Base-by-base conservation (phyloP, 2,113 vertebrate species). In the Phylloscopus trochiloides region DNA sequence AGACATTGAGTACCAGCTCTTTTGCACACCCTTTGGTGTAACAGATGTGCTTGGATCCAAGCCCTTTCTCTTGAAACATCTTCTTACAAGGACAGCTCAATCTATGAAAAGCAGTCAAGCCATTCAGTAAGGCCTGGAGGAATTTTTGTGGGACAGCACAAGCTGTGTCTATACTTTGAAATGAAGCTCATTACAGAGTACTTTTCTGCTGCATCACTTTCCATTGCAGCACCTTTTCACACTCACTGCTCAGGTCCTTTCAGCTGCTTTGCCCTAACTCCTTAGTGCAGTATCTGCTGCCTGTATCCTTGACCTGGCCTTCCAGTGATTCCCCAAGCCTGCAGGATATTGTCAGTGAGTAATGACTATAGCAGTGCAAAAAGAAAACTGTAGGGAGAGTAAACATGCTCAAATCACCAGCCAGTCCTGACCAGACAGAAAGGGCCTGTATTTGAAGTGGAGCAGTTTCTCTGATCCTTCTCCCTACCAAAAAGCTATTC, bases 261-360 rank as follows among this genome's bases (percentile, higher is more conserved):
- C 65, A 55, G n/a, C 47, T 32, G 26, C 52, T 90, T 87, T 82
- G 28, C 34, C 67, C 66, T 48, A 17, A 29, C 40, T 48, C 76
- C 31, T 92, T 61, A 59, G 31, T 47, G 42, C 50, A 74, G 13
- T 7, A 21, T 63, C 50, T 66, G 50, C 67, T 90, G 17, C 25
- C 58, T 7, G 3, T 43, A 57, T 42, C 82, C 82, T 85, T 93
- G 89, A 90, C 82, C 80, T 48, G 45, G 52, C 45, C 71, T 90
- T 73, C 72, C 1, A 1, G 32, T 18, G 42, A 75, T 81, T 17
- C 14, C 55, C 36, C 42, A 26, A 43, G 42, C 67, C 90, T 67
- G n/a, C 54, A 50, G 42, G 31, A 32, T 72, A 22, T 15, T 95
- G 72, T 78, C 95, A 90, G 59, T 88, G 88, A 96, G n/a, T 90